A percentile compares a stretch with the other conserved stretches of the same genome.
Evolutionary conservation across 2,797 vertebrate genomes (phyloP).

Genomic region (Crenichthys baileyi): DNA sequence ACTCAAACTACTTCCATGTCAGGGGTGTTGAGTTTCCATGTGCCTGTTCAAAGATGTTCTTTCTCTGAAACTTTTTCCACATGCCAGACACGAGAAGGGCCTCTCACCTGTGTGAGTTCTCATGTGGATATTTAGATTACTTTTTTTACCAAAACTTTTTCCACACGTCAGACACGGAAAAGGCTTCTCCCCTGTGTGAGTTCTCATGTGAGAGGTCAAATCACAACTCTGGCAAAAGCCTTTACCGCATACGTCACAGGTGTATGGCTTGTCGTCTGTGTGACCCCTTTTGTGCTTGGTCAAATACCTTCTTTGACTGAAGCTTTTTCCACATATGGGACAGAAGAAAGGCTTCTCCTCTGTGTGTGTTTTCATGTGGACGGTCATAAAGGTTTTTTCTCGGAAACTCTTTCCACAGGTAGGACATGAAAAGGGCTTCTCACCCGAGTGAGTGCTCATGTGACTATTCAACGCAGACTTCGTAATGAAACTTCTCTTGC

Average conservation of each 20-base stretch:
- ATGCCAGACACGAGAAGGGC: neutral
- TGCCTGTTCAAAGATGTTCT: slow-evolving; percentile 9
- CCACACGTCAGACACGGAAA: slow-evolving; percentile 1
- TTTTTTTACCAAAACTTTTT: slow-evolving; percentile 2
- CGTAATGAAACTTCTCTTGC: neutral
- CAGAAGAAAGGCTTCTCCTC: slow-evolving; percentile 1
- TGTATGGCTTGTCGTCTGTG: slow-evolving; percentile 4
- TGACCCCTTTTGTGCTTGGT: slow-evolving; percentile 1
- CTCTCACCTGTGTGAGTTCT: neutral
- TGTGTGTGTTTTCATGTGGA: slow-evolving; percentile 4
- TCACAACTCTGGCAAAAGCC: slow-evolving; percentile 8
- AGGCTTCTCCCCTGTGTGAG: slow-evolving; percentile 3
- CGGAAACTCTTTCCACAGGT: neutral
- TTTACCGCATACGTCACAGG: slow-evolving; percentile 5
- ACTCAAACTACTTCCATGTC: neutral
- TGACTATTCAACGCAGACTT: slow-evolving; percentile 6
- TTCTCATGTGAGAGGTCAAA: slow-evolving; percentile 5
- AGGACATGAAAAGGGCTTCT: slow-evolving; percentile 4
- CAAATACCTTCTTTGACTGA: slow-evolving; percentile 8
- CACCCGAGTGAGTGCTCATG: slow-evolving; percentile 2
- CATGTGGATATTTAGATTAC: slow-evolving; percentile 3
- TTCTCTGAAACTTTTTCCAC: slow-evolving; percentile 4
- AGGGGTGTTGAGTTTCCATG: slow-evolving; percentile 1
- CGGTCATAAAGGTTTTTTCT: slow-evolving; percentile 1
- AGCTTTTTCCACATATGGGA: neutral